Conservation (phyloP, 1,140 invertebrate species). For the Tribolium madens region DNA sequence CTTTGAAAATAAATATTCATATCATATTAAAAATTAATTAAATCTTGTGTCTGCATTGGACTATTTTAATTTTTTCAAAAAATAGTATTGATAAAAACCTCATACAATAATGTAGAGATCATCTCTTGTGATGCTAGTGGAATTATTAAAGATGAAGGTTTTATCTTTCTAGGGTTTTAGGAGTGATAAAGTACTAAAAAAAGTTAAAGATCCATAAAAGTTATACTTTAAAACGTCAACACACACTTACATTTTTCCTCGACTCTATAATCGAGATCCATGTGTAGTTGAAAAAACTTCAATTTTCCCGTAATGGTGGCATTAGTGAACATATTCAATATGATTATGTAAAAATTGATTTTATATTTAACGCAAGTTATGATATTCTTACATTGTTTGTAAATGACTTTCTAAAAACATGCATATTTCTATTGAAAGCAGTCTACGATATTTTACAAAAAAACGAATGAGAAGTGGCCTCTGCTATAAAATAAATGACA, state of each 20-base stretch:
- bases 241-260: constrained; percentile 3
- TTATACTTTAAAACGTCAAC: constrained; percentile 27
- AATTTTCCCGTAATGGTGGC: background rate
- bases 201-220: constrained; percentile 15
- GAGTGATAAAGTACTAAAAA: constrained; percentile 22
- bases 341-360: no score
- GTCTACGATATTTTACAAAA: constrained; percentile 17
- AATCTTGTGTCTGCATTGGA: background rate
- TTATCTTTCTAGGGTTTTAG: background rate
- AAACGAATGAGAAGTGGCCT: constrained; percentile 23
- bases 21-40: background rate
- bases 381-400: no score
- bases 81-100: background rate
- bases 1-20: background rate
- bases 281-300: constrained; percentile 2
- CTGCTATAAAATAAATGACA: constrained; percentile 46
- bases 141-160: constrained; percentile 24
- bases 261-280: background rate
- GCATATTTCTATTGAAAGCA: background rate
- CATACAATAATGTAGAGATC: constrained; percentile 1
- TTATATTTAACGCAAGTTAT: no score
- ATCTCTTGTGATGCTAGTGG: constrained; percentile 1
- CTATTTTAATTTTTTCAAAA: background rate
- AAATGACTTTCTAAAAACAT: no score
- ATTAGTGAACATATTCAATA: background rate